Evolutionary conservation across 2,113 vertebrate species (phyloP), one percentile per base, ranked within the genome.

Genomic region (Haemorhous mexicanus): DNA sequence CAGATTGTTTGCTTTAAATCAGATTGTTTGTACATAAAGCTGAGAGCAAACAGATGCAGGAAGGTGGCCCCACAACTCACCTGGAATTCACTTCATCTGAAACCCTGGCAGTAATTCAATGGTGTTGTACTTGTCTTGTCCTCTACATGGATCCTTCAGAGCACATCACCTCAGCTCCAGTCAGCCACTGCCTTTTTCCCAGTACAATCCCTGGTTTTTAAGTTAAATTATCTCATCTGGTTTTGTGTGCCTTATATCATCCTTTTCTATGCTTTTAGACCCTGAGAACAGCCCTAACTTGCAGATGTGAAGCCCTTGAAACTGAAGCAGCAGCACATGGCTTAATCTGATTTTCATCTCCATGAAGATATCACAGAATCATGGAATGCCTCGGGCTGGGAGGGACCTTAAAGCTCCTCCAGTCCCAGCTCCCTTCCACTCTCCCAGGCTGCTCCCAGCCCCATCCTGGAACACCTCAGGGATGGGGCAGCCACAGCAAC

Each of bases 21-120:
- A 37, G 3, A 4, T 1, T 0, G 22, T 17, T 63, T 82, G 28
- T 14, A 50, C 14, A 7, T 5, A 37, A 61, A 16, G 10, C 41
- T n/a, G 46, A 63, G 47, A 68, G 37, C 28, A 75, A n/a, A 89
- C 37, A 23, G 24, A 17, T 1, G 15, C 35, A 62, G 75, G 39
- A 32, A 47, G 17, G 50, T 3, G 4, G n/a, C 28, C 19, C 43
- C 44, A 55, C 62, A 77, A 84, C 75, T 33, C 74, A 44, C 44
- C 62, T 62, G 37, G 24, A 37, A 72, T 26, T 33, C 7, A 1
- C 8, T 68, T 32, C 27, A 16, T 1, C 13, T 23, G 21, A 61
- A 59, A 8, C 15, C 37, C 2, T 23, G 66, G 44, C 43, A 12
- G 12, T 4, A 11, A 22, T 12, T 19, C 13, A 10, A 17, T 11